phyloP scores from a whole-genome alignment of 2,888 invertebrate species.

The Elmis aenea region DNA sequence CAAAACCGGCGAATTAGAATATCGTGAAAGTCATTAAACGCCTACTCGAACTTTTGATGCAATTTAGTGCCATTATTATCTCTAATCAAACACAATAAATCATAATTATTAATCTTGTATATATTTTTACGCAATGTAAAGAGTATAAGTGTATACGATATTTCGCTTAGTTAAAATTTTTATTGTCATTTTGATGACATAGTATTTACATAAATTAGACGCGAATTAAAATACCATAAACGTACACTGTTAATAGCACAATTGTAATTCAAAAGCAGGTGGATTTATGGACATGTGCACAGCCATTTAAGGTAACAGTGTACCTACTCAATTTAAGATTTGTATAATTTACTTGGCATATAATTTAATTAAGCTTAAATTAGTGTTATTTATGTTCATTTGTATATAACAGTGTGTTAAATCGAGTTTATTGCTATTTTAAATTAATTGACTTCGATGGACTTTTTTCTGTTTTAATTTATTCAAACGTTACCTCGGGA shows the following conservation, averaged over 20 bases:
- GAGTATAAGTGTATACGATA: no score
- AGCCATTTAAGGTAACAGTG: no score
- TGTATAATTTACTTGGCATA: constrained; percentile 5
- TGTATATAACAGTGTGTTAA: constrained; percentile 1
- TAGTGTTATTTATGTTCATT: constrained; percentile 5
- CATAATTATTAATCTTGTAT: constrained; percentile 5
- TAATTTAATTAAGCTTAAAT: constrained; percentile 9
- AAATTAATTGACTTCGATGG: no score
- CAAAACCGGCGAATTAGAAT: no score
- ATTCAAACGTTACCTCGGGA: no score
- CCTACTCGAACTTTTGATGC: constrained; percentile 7
- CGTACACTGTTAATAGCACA: constrained; percentile 1
- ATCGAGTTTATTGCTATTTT: constrained; percentile 2
- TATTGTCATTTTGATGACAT: constrained; percentile 3
- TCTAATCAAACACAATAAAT: constrained; percentile 7
- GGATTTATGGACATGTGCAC: no score
- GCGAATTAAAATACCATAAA: constrained; percentile 1
- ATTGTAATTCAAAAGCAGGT: neutral
- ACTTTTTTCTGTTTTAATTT: no score
- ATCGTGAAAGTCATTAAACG: constrained; percentile 8
- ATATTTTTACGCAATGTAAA: no score
- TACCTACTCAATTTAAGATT: constrained; percentile 1
- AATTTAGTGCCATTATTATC: constrained; percentile 7
- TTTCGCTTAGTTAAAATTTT: constrained; percentile 5
- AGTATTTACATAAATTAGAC: neutral